These are phyloP conservation scores for Argynnis bischoffii DNA, from an alignment of 2,888 invertebrate species.

Conservation along the genomic window DNA sequence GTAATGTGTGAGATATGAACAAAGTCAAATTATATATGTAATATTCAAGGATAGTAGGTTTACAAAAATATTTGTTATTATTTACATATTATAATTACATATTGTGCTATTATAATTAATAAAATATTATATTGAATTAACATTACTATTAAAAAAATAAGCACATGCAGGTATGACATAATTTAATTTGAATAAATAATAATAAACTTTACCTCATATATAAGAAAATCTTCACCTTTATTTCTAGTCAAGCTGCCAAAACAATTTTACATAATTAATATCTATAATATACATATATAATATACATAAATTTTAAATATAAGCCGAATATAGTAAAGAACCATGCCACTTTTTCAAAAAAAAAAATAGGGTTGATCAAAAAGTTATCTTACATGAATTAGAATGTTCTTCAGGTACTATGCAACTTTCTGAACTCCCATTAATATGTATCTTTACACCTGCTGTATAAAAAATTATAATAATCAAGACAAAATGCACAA, in stretches of 20 bases:
- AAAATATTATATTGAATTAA: too few relatives aligned
- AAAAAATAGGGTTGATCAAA: background rate
- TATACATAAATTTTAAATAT: slow-evolving; percentile 2
- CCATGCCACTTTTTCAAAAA: background rate
- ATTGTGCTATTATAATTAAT: too few relatives aligned
- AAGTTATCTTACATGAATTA: slow-evolving; percentile 64
- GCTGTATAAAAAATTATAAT: slow-evolving; percentile 62
- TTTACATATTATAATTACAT: too few relatives aligned
- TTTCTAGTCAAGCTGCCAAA: slow-evolving; percentile 2
- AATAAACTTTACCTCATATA: slow-evolving; percentile 69
- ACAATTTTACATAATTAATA: slow-evolving; percentile 34
- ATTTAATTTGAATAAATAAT: background rate
- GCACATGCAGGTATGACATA: too few relatives aligned
- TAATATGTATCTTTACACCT: slow-evolving; percentile 86
- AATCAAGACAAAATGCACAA: background rate
- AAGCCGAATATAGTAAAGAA: background rate
- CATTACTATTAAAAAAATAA: too few relatives aligned
- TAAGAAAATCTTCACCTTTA: slow-evolving; percentile 2
- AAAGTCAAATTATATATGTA: too few relatives aligned
- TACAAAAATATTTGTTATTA: too few relatives aligned
- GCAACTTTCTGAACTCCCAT: slow-evolving; percentile 86
- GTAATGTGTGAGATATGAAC: too few relatives aligned
- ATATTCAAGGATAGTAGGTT: too few relatives aligned
- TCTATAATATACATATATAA: slow-evolving; percentile 37
- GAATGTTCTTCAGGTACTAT: slow-evolving; percentile 67